A percentile compares a stretch with the other conserved stretches of the same genome.
Conservation (phyloP, 1,140 invertebrate genomes). For the Agrypnia vestita region DNA sequence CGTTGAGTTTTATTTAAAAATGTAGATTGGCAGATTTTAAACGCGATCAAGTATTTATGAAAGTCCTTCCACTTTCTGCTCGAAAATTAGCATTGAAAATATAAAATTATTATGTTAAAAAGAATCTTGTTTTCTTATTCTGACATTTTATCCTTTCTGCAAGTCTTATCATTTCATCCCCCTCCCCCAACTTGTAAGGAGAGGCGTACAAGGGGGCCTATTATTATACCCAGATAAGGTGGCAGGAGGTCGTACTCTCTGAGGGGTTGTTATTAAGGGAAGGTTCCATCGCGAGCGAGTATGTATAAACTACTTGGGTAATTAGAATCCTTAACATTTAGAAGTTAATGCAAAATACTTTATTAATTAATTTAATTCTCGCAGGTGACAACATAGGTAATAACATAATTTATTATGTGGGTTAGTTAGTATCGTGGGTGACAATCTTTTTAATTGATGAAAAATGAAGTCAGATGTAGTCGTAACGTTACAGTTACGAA, state of each 20-base stretch:
- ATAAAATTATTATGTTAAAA: too few species aligned
- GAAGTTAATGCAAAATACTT: not conserved
- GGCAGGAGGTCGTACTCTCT: not conserved
- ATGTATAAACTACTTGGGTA: not conserved
- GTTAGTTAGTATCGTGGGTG: not conserved
- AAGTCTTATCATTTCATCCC: constrained; percentile 10
- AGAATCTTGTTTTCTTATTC: too few species aligned
- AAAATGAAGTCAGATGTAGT: too few species aligned
- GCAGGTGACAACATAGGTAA: not conserved
- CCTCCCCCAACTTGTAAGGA: not conserved
- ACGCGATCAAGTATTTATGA: too few species aligned
- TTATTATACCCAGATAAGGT: not conserved
- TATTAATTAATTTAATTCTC: not conserved
- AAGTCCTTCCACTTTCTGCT: too few species aligned
- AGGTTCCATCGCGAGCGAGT: not conserved
- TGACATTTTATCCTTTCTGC: too few species aligned
- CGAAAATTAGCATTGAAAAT: too few species aligned
- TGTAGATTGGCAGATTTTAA: too few species aligned
- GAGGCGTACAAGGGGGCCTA: not conserved
- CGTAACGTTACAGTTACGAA: too few species aligned
- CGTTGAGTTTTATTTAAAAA: too few species aligned
- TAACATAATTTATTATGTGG: not conserved
- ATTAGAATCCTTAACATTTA: not conserved
- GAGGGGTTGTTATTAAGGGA: constrained; percentile 2
- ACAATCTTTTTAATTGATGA: too few species aligned